phyloP scores from a whole-genome alignment of 2,113 vertebrate genomes.

The Marcusenius ussheri region DNA sequence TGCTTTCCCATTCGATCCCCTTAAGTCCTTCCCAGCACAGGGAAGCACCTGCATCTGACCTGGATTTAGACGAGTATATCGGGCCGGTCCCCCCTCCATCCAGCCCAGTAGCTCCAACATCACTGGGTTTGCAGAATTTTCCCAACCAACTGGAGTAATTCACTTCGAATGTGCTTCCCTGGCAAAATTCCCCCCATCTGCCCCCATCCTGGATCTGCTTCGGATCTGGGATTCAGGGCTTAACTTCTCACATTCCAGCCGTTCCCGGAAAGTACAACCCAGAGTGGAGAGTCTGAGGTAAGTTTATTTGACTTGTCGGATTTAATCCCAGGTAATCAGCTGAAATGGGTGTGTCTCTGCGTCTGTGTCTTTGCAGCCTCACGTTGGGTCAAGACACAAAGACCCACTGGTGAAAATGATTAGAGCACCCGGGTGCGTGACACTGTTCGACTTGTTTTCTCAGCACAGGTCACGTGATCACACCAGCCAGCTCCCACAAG shows the following conservation, averaged over 20 bases:
- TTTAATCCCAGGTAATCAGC: neutral
- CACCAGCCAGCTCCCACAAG: neutral
- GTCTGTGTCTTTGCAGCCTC: neutral
- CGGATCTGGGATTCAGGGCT: neutral
- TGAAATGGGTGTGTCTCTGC: neutral
- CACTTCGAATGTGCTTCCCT: neutral
- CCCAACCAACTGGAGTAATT: neutral
- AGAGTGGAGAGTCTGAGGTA: neutral
- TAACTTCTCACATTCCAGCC: neutral
- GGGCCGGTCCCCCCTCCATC: neutral
- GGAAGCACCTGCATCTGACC: neutral
- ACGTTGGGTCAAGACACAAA: neutral
- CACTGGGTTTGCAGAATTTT: neutral
- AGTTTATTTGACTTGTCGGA: neutral
- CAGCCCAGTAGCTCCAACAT: neutral
- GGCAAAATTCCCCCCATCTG: neutral
- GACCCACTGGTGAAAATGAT: neutral
- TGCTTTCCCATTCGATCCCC: neutral
- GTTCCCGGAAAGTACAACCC: neutral
- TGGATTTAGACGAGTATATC: neutral
- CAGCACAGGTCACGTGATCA: neutral
- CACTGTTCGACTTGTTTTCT: neutral
- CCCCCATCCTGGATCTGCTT: neutral
- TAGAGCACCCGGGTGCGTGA: neutral
- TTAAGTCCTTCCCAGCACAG: neutral